Evolutionary conservation across 1,140 invertebrate species (phyloP).

Genomic region (Rhopalosiphum padi): DNA sequence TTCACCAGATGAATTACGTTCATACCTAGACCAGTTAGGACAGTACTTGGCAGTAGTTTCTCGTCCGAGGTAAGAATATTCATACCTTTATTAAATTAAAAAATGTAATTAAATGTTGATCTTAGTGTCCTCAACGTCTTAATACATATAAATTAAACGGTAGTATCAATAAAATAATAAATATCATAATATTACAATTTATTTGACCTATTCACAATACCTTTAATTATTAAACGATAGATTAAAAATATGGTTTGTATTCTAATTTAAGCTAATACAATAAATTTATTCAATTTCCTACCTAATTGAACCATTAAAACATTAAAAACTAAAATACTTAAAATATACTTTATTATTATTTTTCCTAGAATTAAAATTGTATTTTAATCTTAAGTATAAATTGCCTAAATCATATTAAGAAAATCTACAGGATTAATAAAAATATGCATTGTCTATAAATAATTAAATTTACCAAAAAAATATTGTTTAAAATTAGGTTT

Average conservation of each 20-base stretch:
- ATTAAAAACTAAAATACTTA: background rate
- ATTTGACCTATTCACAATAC: background rate
- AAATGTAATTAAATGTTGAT: background rate
- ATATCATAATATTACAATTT: background rate
- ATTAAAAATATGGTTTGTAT: background rate
- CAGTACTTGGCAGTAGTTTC: slow-evolving; percentile 69
- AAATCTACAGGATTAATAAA: background rate
- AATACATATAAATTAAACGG: background rate
- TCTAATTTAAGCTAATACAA: background rate
- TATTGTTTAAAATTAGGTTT: background rate
- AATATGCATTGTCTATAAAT: background rate
- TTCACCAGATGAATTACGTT: slow-evolving; percentile 66
- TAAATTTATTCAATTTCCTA: background rate
- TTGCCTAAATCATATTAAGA: background rate
- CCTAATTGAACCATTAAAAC: background rate
- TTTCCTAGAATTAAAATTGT: background rate
- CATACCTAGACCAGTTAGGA: slow-evolving; percentile 67
- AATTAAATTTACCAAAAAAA: background rate
- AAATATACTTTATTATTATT: background rate
- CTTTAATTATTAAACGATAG: background rate
- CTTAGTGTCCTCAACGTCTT: background rate
- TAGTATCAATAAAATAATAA: background rate
- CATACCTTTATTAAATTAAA: background rate
- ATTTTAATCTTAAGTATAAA: background rate
- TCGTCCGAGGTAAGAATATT: slow-evolving; percentile 65